Evolutionary conservation across 2,888 invertebrate genomes (phyloP), one percentile per base, ranked within the genome.

Genomic region (Apamea crenata): DNA sequence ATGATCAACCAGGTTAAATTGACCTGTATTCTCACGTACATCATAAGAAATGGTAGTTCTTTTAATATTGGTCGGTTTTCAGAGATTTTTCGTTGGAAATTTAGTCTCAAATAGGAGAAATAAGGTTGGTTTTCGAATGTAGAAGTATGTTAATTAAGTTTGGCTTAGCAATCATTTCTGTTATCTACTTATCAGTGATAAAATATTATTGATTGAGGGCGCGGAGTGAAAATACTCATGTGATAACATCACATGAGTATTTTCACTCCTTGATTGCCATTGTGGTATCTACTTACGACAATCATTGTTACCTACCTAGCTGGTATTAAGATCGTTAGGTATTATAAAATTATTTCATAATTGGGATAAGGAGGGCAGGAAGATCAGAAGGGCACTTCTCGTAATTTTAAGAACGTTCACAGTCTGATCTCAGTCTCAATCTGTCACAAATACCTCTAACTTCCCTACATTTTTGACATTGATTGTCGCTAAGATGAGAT

Each of bases 181-280:
- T 88, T 89, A 88, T 88, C 87, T 77, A 56, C 80, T 88, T 88
- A 88, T 86, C 87, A 80, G 63, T 75, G 87, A 88, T 89, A 87
- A 87, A 84, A 84, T 84, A 74, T 14, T 88, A 90, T 90, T 90
- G 88, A 90, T 90, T 84, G 73, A 83, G 82, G 84, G 78, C 77
- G 84, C 79, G 78, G 78, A 70, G 82, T 73, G 61, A 68, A 44
- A 75, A 56, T 56, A 56, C 63, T 66, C 74, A 65, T 53, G 59
- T 71, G 29, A 67, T n/a, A n/a, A n/a, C n/a, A n/a, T n/a, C n/a
- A n/a, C n/a, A n/a, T n/a, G n/a, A n/a, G n/a, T n/a, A n/a, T n/a
- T n/a, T n/a, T n/a, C n/a, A n/a, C n/a, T n/a, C n/a, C n/a, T n/a
- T n/a, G 44, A 50, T 74, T 78, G 65, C 68, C 18, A 44, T 53